Evolutionary conservation across 2,113 vertebrate genomes (phyloP).

Genomic region (Struthio camelus): DNA sequence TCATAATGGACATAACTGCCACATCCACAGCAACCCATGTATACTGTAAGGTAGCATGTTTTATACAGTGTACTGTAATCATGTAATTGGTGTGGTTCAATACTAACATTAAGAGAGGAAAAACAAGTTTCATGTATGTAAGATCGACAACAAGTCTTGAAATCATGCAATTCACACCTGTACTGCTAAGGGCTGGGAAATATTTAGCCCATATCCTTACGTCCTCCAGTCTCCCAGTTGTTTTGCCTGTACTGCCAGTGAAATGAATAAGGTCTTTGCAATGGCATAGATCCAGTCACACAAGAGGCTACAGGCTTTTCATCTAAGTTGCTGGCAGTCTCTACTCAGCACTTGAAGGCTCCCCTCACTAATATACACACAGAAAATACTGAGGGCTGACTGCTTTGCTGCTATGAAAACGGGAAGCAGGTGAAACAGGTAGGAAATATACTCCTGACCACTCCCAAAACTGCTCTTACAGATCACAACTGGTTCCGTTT

Average conservation of each 20-base stretch:
- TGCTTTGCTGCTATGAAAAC: neutral
- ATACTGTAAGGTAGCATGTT: conserved; percentile 28
- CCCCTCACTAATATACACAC: neutral
- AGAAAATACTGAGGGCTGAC: neutral
- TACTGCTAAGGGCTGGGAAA: neutral
- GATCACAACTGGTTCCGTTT: neutral
- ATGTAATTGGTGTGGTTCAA: conserved; percentile 59
- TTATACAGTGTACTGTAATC: conserved; percentile 64
- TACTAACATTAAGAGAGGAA: conserved; percentile 57
- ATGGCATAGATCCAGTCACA: neutral
- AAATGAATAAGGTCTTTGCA: neutral
- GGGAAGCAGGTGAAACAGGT: neutral
- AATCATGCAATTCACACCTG: conserved; percentile 28
- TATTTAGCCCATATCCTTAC: neutral
- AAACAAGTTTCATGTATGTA: conserved; percentile 29
- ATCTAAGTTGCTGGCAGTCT: neutral
- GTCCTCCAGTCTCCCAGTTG: neutral
- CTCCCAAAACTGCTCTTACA: neutral
- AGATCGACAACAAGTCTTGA: conserved; percentile 50
- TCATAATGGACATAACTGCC: conserved; percentile 57
- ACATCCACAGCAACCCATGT: conserved; percentile 40
- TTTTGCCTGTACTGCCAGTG: neutral
- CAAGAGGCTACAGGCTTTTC: neutral
- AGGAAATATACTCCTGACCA: neutral
- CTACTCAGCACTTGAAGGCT: neutral